Base-by-base conservation (phyloP, 2,113 vertebrate genomes). In the Pelecanoides urinatrix region DNA sequence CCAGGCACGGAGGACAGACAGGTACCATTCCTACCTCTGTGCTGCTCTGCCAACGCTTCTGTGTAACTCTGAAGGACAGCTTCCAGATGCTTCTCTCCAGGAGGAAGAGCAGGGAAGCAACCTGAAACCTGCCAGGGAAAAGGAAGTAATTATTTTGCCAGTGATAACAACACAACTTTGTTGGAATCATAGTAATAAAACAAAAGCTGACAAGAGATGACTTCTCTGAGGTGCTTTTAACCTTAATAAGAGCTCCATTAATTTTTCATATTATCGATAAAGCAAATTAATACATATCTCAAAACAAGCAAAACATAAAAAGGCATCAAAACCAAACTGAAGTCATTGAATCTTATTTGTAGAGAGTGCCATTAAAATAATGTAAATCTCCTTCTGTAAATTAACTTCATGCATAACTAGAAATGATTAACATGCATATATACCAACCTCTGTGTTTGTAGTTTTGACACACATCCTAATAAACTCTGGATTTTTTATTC, bases 221-320 rank as follows among this genome's bases (percentile, higher is more conserved):
- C 88, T 96, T 92, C 89, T 95, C 94, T 94, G 74, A 98, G 94
- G 89, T 96, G 87, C 76, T 97, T 95, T 97, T 95, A 94, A 91
- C 91, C 77, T 96, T 97, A 95, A 93, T 95, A 97, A 97, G 77
- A 95, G 92, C 96, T 93, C 92, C 88, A 94, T 97, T 96, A 96
- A 85, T 95, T 81, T 97, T 96, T 96, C 80, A 88, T 96, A 95
- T 93, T 95, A 97, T 94, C 96, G 94, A 97, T 97, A 96, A 97
- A 95, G 76, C 74, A 96, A 97, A 96, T 97, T 80, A 97, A 96
- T 83, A 94, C 59, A 40, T 53, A 87, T 89, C 76, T 92, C 82
- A 84, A 92, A 95, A 82, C 62, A 96, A 95, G 71, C 73, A 93
- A 94, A 94, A 91, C 91, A 94, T 94, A 91, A 95, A 97, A 96